phyloP scores from a whole-genome alignment of 2,888 invertebrate genomes.

The Drosophila percnosoma region DNA sequence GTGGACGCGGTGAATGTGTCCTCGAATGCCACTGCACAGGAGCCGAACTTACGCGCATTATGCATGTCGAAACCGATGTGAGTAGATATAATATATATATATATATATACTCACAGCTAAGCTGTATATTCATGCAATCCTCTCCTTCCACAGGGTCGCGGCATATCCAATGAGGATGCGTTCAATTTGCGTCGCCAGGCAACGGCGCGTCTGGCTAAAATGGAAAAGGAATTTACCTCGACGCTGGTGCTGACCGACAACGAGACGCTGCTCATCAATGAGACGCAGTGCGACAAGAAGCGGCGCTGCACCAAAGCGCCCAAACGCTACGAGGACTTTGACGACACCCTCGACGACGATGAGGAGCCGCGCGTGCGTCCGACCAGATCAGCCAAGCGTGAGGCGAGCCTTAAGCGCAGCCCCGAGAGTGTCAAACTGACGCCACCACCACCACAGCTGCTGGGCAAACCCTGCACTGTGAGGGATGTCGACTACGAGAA shows the following conservation, averaged over 20 bases:
- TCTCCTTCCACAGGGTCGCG: slow-evolving; percentile 69
- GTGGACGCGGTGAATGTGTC: slow-evolving; percentile 86
- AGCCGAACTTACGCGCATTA: slow-evolving; percentile 72
- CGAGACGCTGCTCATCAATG: slow-evolving; percentile 88
- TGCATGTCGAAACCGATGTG: slow-evolving; percentile 83
- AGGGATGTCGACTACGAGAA: slow-evolving; percentile 68
- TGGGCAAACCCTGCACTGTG: slow-evolving; percentile 60
- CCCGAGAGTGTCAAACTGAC: slow-evolving; percentile 2
- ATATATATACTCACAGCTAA: neutral
- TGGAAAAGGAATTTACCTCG: slow-evolving; percentile 90
- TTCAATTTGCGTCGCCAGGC: slow-evolving; percentile 83
- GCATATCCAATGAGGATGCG: slow-evolving; percentile 83
- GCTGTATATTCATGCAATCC: neutral
- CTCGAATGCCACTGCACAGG: slow-evolving; percentile 85
- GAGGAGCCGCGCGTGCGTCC: slow-evolving; percentile 48
- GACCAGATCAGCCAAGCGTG: slow-evolving; percentile 31
- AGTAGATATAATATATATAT: neutral
- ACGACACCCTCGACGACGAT: slow-evolving; percentile 76
- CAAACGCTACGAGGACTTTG: slow-evolving; percentile 87
- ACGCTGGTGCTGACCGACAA: slow-evolving; percentile 89
- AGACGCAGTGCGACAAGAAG: slow-evolving; percentile 84
- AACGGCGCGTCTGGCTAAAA: slow-evolving; percentile 87
- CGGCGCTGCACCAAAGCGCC: slow-evolving; percentile 87
- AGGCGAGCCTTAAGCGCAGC: slow-evolving; percentile 17
- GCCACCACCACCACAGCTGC: neutral